Evolutionary conservation across 2,797 vertebrate genomes (phyloP), one percentile per base, ranked within the genome.

Genomic region (Benthosema pterotum): DNA sequence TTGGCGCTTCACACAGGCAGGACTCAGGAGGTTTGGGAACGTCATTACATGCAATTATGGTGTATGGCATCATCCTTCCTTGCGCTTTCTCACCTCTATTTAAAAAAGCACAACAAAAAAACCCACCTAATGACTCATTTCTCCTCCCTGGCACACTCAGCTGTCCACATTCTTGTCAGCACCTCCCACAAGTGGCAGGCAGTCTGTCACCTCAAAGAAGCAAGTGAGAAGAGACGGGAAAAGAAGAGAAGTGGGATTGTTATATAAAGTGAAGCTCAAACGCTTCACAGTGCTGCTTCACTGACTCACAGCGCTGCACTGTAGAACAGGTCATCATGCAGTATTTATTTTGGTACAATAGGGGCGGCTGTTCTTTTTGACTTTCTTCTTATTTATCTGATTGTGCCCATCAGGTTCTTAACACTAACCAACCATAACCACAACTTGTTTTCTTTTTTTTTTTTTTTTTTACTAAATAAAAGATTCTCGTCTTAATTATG

Each of bases 31-130:
- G 32, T 38, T 32, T 38, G 8, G 32, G 11, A 38, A 38, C 32
- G 32, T 38, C 32, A 38, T 38, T 38, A 38, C 7, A 74, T 85
- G 65, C 85, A 84, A 22, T 22, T 84, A 88, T 85, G 86, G 74
- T 66, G 60, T 65, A 77, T 25, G 22, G 2, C 87, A 86, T 90
- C 90, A 88, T 89, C 74, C 74, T 80, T 89, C 74, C 74, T 80
- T 73, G 80, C 67, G 67, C 85, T 82, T 88, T 92, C 84, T 91
- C 90, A 83, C 85, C 85, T 92, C 90, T 93, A 90, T 92, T 92
- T 92, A 87, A 88, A 72, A n/a, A 86, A 38, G 32, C 32, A 38
- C 32, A 38, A 38, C 32, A 38, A 38, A 85, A 82, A 66, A 79
- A 80, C 75, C 80, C 83, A 88, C 69, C 84, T 79, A 83, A 74